A percentile compares a stretch with the other conserved stretches of the same genome.
Evolutionary conservation across 2,888 invertebrate species (phyloP).

Genomic region (Myopa testacea): DNA sequence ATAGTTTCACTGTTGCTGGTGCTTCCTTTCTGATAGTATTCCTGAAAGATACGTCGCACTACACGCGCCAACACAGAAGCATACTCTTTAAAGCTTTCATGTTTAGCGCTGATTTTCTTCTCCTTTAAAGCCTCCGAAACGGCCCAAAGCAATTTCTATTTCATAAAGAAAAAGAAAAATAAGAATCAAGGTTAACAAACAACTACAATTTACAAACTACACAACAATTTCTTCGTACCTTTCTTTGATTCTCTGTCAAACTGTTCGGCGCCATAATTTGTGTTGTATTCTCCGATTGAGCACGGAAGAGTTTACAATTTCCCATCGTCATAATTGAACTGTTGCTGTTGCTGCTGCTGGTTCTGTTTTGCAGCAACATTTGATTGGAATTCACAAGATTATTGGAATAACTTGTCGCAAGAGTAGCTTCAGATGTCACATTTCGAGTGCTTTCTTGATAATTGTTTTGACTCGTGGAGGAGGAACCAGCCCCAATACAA

Average conservation of each 20-base stretch:
- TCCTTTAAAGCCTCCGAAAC: conserved; percentile 80
- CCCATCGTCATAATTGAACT: conserved; percentile 43
- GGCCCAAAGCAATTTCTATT: conserved; percentile 86
- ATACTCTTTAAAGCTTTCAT: conserved; percentile 78
- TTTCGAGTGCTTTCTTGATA: not conserved
- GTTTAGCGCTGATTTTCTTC: conserved; percentile 76
- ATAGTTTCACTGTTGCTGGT: conserved; percentile 84
- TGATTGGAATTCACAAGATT: conserved; percentile 48
- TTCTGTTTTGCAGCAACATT: conserved; percentile 6
- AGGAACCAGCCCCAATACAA: conserved; percentile 65
- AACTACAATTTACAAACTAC: not conserved
- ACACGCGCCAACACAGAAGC: conserved; percentile 77
- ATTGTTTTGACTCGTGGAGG: conserved; percentile 43
- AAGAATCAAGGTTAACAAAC: conserved; percentile 4
- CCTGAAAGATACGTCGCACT: conserved; percentile 75
- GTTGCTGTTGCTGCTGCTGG: not conserved
- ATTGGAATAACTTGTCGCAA: not conserved
- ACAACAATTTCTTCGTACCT: conserved; percentile 49
- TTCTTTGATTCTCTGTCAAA: conserved; percentile 66
- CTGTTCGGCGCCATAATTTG: conserved; percentile 48
- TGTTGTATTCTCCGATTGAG: conserved; percentile 57
- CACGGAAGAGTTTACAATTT: conserved; percentile 53
- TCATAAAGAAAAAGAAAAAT: conserved; percentile 41
- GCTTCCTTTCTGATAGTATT: conserved; percentile 71
- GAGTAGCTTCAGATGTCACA: not conserved